Conservation (phyloP, 2,888 invertebrate genomes). For the Pasiphila rectangulata region DNA sequence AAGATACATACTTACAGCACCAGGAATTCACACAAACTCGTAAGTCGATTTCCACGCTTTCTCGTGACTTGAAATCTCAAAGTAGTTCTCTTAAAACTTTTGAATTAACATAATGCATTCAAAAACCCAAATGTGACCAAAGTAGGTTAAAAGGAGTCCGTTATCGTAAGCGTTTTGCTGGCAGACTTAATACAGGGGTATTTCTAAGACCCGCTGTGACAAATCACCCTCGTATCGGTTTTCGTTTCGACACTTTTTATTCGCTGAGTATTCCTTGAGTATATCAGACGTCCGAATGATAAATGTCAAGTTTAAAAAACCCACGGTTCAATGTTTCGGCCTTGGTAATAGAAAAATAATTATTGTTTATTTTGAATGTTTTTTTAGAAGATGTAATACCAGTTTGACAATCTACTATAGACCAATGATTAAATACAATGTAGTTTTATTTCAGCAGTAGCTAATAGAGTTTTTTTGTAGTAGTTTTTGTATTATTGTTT, state of each 20-base stretch:
- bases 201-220: slow-evolving; percentile 46
- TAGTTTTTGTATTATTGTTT: no score
- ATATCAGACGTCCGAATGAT: slow-evolving; percentile 39
- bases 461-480: no score
- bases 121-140: slow-evolving; percentile 13
- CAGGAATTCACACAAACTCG: slow-evolving; percentile 18
- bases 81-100: slow-evolving; percentile 17
- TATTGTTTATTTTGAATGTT: no score
- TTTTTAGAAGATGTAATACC: no score
- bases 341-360: no score
- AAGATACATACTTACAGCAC: background rate
- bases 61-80: slow-evolving; percentile 18
- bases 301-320: slow-evolving; percentile 36
- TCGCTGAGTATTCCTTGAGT: slow-evolving; percentile 39
- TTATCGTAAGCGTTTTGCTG: slow-evolving; percentile 19
- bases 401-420: no score
- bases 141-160: slow-evolving; percentile 17
- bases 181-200: slow-evolving; percentile 27
- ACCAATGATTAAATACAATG: no score
- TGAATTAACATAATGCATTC: slow-evolving; percentile 22
- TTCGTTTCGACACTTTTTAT: slow-evolving; percentile 47
- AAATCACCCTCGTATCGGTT: slow-evolving; percentile 51
- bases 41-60: slow-evolving; percentile 25
- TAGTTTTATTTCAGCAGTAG: no score
- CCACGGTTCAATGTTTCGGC: slow-evolving; percentile 7